A percentile compares a stretch with the other conserved stretches of the same genome.
Conservation (phyloP, 2,113 vertebrate genomes). For the Craseonycteris thonglongyai region DNA sequence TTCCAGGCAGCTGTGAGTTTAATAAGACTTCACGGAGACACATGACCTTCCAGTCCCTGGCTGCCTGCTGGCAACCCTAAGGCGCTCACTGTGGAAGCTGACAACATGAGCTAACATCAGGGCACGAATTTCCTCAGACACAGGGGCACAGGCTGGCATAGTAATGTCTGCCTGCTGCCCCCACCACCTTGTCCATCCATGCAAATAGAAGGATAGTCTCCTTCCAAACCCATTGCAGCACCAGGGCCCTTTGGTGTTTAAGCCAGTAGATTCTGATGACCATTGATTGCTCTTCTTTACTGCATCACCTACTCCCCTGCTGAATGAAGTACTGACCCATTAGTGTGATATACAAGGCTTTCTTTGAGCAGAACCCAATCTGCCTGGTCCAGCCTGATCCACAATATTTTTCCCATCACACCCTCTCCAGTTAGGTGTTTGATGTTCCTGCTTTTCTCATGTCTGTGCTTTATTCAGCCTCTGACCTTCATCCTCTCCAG, state of each 20-base stretch:
- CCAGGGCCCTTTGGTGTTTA: background rate
- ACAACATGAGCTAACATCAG: conserved; percentile 39
- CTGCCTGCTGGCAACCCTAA: conserved; percentile 20
- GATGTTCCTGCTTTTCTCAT: background rate
- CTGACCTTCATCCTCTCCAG: background rate
- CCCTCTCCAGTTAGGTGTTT: background rate
- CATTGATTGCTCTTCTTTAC: background rate
- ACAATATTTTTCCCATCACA: background rate
- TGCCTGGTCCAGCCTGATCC: background rate
- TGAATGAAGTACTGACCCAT: background rate
- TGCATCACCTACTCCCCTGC: background rate
- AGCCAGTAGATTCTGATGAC: background rate
- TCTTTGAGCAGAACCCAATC: background rate
- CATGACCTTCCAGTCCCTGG: conserved; percentile 1
- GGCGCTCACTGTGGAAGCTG: background rate
- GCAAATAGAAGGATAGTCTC: background rate
- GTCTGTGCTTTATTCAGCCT: background rate
- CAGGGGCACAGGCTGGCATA: background rate
- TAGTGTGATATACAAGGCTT: background rate
- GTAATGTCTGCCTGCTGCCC: background rate
- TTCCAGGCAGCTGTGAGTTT: conserved; percentile 37
- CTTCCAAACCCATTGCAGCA: background rate
- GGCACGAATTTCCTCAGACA: background rate
- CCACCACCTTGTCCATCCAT: background rate
- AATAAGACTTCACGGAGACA: conserved; percentile 31